Conservation (phyloP, 2,113 vertebrate species). For the Psittacara wagleri region DNA sequence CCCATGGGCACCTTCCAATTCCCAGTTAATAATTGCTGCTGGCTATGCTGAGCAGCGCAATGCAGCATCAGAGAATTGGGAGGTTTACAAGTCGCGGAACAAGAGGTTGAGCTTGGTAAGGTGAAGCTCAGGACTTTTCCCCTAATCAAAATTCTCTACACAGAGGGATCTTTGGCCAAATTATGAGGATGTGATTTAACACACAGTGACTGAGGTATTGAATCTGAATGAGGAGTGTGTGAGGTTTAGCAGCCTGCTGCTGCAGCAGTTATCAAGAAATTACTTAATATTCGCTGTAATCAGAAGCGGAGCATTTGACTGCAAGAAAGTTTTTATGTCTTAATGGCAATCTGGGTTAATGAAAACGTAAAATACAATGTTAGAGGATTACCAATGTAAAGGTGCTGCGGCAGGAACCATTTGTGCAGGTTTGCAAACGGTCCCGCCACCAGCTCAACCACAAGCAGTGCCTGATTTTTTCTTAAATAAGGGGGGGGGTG, state of each 20-base stretch:
- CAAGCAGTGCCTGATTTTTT: background rate
- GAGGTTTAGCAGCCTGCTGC: background rate
- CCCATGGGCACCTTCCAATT: background rate
- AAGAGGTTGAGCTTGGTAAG: background rate
- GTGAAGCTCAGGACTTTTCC: background rate
- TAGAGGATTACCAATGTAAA: background rate
- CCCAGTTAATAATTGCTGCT: background rate
- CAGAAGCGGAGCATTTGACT: background rate
- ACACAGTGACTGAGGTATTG: background rate
- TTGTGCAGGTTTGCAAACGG: background rate
- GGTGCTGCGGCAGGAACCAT: background rate
- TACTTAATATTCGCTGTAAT: background rate
- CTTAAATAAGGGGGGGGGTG: background rate
- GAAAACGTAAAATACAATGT: background rate
- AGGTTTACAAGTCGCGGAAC: background rate
- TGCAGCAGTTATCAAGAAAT: background rate
- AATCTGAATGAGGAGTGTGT: background rate
- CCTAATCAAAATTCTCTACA: background rate
- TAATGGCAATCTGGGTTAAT: background rate
- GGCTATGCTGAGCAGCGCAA: rapidly evolving
- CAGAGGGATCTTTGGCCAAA: background rate
- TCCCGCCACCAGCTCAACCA: background rate
- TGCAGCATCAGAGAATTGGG: background rate
- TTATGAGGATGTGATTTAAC: background rate
- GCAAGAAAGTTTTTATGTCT: background rate